Base-by-base conservation (phyloP, 2,888 invertebrate genomes). In the Nephrocerus scutellatus region DNA sequence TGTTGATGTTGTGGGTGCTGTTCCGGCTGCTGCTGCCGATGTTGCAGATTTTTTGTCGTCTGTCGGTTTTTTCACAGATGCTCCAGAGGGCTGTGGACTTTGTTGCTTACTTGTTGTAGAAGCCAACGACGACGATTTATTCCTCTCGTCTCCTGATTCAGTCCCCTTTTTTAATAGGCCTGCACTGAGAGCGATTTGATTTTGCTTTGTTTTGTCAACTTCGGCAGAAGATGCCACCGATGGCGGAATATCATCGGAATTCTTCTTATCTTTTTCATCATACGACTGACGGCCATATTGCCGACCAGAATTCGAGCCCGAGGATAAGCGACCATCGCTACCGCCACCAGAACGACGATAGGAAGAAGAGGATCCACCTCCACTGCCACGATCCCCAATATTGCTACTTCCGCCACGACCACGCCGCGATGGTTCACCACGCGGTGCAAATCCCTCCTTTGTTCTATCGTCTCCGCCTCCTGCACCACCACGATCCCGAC, bases 391-490 rank as follows among this genome's bases (percentile, higher is more conserved):
- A 46, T 71, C 56, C 5, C 76, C 73, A 35, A 73, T 62, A 40
- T 72, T 73, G 44, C 70, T 55, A 41, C 72, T 60, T 3, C 75
- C 75, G 12, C 84, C 87, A 44, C 91, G 74, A 5, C 91, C 91
- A 41, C 90, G 79, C 34, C 90, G 74, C 2, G 89, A 89, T 1
- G 91, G 91, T 63, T 90, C 90, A 1, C 91, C 91, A 15, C 88
- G 76, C 0, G 90, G 90, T 2, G 85, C 82, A 67, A 89, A 89
- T 31, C 82, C 84, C 56, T 84, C 84, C 70, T 63, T 74, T 51
- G 56, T 50, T 24, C 42, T 38, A 51, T 53, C 47, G 31, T 41
- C 25, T 9, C 45, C 47, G 6, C 47, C 39, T 25, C 47, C 47
- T 10, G 43, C 44, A 19, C 43, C 40, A 30, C 43, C 40, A 18